Percentiles rank a stretch among this genome's conserved stretches.
Evolutionary conservation across 2,888 invertebrate species (phyloP).

Genomic region (Lordiphosa andalusiaca): DNA sequence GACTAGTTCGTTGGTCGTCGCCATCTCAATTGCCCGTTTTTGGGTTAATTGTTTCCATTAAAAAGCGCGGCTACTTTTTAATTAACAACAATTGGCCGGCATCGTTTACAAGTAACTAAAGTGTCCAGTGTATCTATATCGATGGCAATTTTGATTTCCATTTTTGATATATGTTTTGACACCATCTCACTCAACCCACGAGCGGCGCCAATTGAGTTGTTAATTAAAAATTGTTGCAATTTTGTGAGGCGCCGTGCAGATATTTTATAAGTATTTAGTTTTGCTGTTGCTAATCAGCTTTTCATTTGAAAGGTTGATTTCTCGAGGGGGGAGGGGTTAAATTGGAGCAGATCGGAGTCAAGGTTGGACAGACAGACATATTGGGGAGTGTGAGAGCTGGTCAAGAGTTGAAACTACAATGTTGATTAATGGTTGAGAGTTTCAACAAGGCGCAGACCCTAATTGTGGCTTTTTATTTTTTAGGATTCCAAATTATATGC

Average conservation of each 20-base stretch:
- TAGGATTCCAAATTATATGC: no score
- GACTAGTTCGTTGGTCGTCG: conserved; percentile 43
- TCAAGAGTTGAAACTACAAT: neutral
- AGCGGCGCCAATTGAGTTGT: conserved; percentile 63
- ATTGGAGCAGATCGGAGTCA: conserved; percentile 26
- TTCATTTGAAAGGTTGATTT: conserved; percentile 20
- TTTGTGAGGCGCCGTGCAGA: conserved; percentile 52
- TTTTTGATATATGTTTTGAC: conserved; percentile 71
- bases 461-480: conserved; percentile 5
- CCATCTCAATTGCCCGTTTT: conserved; percentile 65
- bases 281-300: conserved; percentile 29
- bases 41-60: conserved; percentile 76
- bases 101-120: conserved; percentile 16
- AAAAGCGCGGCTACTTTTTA: conserved; percentile 70
- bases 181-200: conserved; percentile 40
- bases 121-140: conserved; percentile 19
- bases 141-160: conserved; percentile 60
- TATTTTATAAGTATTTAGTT: conserved; percentile 48
- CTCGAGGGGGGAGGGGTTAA: neutral
- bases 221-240: conserved; percentile 59
- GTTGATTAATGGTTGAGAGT: neutral
- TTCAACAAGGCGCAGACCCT: no score
- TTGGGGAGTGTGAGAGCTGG: neutral
- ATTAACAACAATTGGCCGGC: conserved; percentile 68
- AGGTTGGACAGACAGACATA: conserved; percentile 8